Evolutionary conservation across 2,888 invertebrate species (phyloP).

Genomic region (Zygothrica quintamaculata): DNA sequence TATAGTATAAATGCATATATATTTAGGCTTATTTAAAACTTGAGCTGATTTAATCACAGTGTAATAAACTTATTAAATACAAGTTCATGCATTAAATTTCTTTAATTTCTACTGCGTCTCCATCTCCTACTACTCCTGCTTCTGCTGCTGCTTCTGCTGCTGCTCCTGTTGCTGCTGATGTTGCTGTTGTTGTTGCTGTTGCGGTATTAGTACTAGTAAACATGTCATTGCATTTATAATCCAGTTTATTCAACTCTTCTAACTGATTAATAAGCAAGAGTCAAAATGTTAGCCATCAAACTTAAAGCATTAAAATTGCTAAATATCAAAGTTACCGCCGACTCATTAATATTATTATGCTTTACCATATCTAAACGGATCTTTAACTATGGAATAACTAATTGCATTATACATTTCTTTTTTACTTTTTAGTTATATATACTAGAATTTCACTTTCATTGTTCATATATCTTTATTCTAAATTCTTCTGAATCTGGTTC

Average conservation of each 20-base stretch:
- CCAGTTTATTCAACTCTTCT: not conserved
- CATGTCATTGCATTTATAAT: not conserved
- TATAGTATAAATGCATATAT: no score
- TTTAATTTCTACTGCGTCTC: no score
- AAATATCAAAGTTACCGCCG: conserved; percentile 5
- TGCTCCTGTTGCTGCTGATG: no score
- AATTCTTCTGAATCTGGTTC: conserved; percentile 7
- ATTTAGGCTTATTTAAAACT: not conserved
- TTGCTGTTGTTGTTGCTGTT: no score
- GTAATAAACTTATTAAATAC: conserved; percentile 1
- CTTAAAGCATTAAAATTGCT: not conserved
- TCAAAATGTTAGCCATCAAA: not conserved
- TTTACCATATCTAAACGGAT: conserved; percentile 1
- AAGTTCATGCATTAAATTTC: not conserved
- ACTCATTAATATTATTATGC: conserved; percentile 6
- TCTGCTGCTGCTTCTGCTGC: no score
- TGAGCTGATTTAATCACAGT: not conserved
- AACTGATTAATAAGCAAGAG: not conserved
- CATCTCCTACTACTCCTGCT: no score
- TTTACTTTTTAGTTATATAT: conserved; percentile 8
- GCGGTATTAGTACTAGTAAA: no score
- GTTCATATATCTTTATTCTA: no score
- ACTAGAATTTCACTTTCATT: no score
- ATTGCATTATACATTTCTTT: conserved; percentile 29
- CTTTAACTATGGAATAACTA: conserved; percentile 11